Base-by-base conservation (phyloP, 2,113 vertebrate species). In the Myiagra hebetior region DNA sequence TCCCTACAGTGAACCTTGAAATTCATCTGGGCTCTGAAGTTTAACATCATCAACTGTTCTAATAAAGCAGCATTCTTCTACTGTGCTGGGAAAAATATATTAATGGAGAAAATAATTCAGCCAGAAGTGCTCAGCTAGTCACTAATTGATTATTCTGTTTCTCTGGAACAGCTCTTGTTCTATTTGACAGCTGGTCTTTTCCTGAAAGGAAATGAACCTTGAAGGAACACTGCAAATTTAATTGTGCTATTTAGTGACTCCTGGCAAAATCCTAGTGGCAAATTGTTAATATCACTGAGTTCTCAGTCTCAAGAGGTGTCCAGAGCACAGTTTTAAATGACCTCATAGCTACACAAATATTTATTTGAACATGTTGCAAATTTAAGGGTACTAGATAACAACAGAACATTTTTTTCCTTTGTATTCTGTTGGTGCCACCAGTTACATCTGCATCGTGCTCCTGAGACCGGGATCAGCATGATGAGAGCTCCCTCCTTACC, bases 361-460 rank as follows among this genome's bases (percentile, higher is more conserved):
- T 65, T 35, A 50, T 69, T 74, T 86, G 52, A 78, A 69, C 15
- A 60, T 13, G 1, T 33, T 50, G 37, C 11, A 76, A 83, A 52
- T 83, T 76, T 64, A 60, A 86, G 12, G 5, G 15, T 7, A 24
- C 27, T 20, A 57, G 11, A 55, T 33, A 72, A 57, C 12, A 75
- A 52, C 5, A 84, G 28, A 76, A 20, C 1, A 3, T 11, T 56
- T 59, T 77, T 82, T 85, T 39, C 4, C 24, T 70, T 67, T 50
- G 2, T 37, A 26, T 67, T 73, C 23, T 59, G 0, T 10, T 78
- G 41, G 19, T 74, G 30, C 6, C 59, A 64, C 7, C 7, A 28
- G 16, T 30, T 60, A 31, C n/a, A 49, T 37, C 42, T 91, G 24
- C 22, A 24, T 16, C 0, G 0, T 41, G 53, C 21, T 50, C 17